Percentiles rank a stretch among this genome's conserved stretches.
Conservation (phyloP, 2,888 invertebrate genomes). For the Selenia dentaria region DNA sequence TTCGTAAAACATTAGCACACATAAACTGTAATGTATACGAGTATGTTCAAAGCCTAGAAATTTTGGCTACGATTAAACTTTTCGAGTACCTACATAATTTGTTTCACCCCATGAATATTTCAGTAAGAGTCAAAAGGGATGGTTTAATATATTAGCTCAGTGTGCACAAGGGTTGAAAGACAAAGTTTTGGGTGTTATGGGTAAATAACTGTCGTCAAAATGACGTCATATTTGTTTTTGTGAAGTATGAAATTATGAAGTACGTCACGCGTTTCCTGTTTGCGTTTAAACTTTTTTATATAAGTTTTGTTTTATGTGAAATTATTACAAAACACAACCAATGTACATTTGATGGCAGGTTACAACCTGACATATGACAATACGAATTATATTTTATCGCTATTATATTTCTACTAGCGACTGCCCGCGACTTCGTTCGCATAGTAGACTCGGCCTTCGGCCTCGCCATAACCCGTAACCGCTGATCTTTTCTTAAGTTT, state of each 20-base stretch:
- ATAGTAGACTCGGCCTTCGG: no score
- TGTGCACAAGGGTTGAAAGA: slow-evolving; percentile 14
- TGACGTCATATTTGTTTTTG: slow-evolving; percentile 19
- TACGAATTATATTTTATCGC: no score
- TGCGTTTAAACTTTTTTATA: background rate
- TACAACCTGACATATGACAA: no score
- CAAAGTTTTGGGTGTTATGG: slow-evolving; percentile 24
- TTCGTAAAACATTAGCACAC: no score
- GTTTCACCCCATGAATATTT: slow-evolving; percentile 13
- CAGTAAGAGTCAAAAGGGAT: slow-evolving; percentile 12
- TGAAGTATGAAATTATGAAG: slow-evolving; percentile 4
- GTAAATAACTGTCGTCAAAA: slow-evolving; percentile 19
- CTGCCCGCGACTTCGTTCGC: no score
- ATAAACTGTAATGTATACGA: no score
- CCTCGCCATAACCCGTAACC: no score
- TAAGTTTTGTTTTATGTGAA: no score
- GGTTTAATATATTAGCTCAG: slow-evolving; percentile 13
- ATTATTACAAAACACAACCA: no score
- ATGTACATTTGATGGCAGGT: no score
- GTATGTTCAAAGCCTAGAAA: background rate
- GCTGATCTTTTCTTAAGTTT: no score
- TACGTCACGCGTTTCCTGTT: background rate
- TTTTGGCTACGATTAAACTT: slow-evolving; percentile 1
- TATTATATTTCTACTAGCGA: no score
- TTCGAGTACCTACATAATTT: slow-evolving; percentile 1